Evolutionary conservation across 2,888 invertebrate species (phyloP).

Genomic region (Sesamia inferens): DNA sequence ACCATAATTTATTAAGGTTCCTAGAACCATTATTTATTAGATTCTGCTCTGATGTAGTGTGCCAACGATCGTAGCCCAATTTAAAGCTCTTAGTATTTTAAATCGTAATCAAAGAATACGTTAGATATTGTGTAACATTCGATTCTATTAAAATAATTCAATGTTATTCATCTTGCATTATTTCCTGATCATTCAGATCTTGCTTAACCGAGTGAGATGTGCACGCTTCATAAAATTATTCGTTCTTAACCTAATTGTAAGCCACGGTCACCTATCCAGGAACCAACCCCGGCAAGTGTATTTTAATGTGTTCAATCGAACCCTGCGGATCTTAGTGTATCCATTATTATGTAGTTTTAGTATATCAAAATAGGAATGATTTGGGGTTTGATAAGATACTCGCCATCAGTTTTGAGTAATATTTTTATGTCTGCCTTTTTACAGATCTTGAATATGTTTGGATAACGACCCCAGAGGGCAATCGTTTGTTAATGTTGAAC

Average conservation of each 20-base stretch:
- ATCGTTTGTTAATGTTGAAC: slow-evolving; percentile 25
- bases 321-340: too few relatives aligned
- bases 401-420: not conserved
- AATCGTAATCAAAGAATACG: not conserved
- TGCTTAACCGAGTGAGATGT: not conserved
- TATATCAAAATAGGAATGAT: too few relatives aligned
- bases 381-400: too few relatives aligned
- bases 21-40: not conserved
- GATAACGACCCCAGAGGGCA: slow-evolving; percentile 29
- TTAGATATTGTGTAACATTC: not conserved
- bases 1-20: too few relatives aligned
- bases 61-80: not conserved
- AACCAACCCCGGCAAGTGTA: too few relatives aligned
- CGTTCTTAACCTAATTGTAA: not conserved
- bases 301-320: too few relatives aligned
- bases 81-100: not conserved
- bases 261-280: too few relatives aligned
- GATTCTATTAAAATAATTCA: slow-evolving; percentile 5
- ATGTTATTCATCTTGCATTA: not conserved
- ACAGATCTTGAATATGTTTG: slow-evolving; percentile 10
- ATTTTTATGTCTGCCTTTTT: not conserved
- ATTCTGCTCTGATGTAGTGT: not conserved
- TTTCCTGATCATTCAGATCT: not conserved
- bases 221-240: not conserved
- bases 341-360: not conserved